These are phyloP conservation scores for Ophion ventricosus DNA, from an alignment of 2,888 invertebrate species.

Conservation along the genomic window DNA sequence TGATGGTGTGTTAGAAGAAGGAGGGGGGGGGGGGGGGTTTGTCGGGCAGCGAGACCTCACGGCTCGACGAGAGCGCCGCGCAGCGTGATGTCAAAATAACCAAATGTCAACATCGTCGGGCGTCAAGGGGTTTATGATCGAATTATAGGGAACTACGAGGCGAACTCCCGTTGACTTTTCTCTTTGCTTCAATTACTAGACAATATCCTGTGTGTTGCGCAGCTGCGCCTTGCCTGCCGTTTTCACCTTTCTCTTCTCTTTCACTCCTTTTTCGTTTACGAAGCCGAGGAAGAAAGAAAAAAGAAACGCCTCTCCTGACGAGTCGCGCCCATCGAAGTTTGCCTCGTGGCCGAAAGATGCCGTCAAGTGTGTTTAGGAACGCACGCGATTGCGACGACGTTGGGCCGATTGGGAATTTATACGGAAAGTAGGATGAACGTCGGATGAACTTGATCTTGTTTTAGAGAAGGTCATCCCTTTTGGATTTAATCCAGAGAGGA, in stretches of 20 bases:
- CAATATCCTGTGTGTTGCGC: constrained; percentile 72
- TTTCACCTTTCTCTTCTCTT: constrained; percentile 15
- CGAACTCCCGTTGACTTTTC: constrained; percentile 74
- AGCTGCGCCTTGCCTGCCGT: constrained; percentile 73
- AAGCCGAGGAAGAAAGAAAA: too few species aligned
- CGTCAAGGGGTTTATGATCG: constrained; percentile 82
- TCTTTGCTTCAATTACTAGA: constrained; percentile 81
- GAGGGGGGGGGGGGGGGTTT: constrained; percentile 41
- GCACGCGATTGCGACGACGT: too few species aligned
- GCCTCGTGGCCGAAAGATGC: constrained; percentile 2
- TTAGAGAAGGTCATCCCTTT: too few species aligned
- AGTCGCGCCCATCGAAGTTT: background rate
- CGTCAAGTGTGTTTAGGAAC: background rate
- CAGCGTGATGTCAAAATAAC: constrained; percentile 83
- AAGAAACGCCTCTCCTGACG: constrained; percentile 30
- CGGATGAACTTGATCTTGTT: too few species aligned
- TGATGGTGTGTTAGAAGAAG: constrained; percentile 31
- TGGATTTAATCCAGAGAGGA: too few species aligned
- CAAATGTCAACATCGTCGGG: constrained; percentile 82
- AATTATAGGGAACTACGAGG: constrained; percentile 78
- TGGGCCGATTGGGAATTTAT: too few species aligned
- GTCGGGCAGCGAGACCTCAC: constrained; percentile 7
- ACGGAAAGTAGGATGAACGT: too few species aligned
- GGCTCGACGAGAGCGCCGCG: constrained; percentile 60
- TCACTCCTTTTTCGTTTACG: constrained; percentile 24